Base-by-base conservation (phyloP, 2,888 invertebrate species). In the Galerucella calmariensis region DNA sequence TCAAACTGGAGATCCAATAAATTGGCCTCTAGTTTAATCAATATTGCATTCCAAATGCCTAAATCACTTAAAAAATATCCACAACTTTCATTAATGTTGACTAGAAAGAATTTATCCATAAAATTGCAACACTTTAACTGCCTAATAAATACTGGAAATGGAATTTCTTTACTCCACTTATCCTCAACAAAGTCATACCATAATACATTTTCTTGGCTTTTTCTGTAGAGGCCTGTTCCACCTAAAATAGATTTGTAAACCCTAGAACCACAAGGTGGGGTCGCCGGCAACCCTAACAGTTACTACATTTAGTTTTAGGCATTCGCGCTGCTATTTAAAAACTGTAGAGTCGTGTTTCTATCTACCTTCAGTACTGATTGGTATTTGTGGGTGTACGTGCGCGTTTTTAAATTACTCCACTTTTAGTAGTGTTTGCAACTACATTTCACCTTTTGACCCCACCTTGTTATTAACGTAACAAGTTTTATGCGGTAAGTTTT, bases 161-260 rank as follows among this genome's bases (percentile, higher is more conserved):
- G 51, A n/a, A 84, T 76, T 67, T 76, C 63, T 59, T 74, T 72
- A 72, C 82, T 83, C 86, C 86, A 86, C 73, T 68, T 77, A 75
- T 84, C 81, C 65, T 80, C 75, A 74, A 81, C 81, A 75, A 83
- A 84, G 79, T 86, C 82, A 71, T 86, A 87, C 79, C 81, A 85
- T 73, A 84, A 81, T 80, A 87, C 82, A 73, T 85, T 85, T 53
- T 85, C 83, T 77, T 85, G 84, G 20, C 83, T 78, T n/a, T 86
- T 79, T 76, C 88, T 78, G 75, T 81, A 85, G 41, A 77, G 79
- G 14, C 85, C 86, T 12, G 84, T 85, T 6, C 86, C 86, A 16
- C 75, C 75, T 75, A 65, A 27, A 67, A 67, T 12, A 53, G 9
- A 16, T 41, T 53, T 20, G 20, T 20, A 1, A 20, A 20, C 20